phyloP scores from a whole-genome alignment of 92 coral and sea anemone genomes.

The Epizoanthus rinbou region DNA sequence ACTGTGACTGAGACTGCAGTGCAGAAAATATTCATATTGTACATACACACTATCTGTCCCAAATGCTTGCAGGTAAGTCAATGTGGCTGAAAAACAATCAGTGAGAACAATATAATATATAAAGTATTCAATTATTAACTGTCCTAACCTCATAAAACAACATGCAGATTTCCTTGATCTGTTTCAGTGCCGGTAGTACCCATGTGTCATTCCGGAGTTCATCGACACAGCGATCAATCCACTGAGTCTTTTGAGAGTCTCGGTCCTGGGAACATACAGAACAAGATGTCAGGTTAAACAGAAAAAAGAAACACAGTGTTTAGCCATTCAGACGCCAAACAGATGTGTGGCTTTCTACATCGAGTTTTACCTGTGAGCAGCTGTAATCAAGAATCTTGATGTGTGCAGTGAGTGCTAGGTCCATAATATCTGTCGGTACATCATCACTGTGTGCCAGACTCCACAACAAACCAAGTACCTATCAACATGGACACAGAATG shows the following conservation, averaged over 20 bases:
- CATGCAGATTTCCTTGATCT: slow-evolving; percentile 95
- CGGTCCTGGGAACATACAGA: slow-evolving; percentile 72
- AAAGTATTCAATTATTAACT: too few species aligned
- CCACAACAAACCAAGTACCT: slow-evolving; percentile 98
- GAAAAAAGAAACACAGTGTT: too few species aligned
- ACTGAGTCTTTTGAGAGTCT: slow-evolving; percentile 97
- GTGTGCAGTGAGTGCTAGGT: slow-evolving; percentile 94
- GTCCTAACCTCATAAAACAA: slow-evolving; percentile 87
- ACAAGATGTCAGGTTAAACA: not conserved
- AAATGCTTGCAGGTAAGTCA: not conserved
- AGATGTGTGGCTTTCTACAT: not conserved
- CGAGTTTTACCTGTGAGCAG: slow-evolving; percentile 91
- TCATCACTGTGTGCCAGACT: slow-evolving; percentile 97
- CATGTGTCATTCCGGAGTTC: slow-evolving; percentile 97
- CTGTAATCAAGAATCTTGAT: slow-evolving; percentile 98
- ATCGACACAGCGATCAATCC: slow-evolving; percentile 97
- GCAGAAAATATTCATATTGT: too few species aligned
- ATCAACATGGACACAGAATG: not conserved
- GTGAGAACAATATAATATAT: too few species aligned
- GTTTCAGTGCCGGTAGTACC: slow-evolving; percentile 98
- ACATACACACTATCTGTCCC: not conserved
- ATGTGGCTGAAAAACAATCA: not conserved
- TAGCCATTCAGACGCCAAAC: too few species aligned
- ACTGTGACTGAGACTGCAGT: too few species aligned
- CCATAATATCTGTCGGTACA: slow-evolving; percentile 99